Base-by-base conservation (phyloP, 2,888 invertebrate genomes). In the Harpalus rubripes region DNA sequence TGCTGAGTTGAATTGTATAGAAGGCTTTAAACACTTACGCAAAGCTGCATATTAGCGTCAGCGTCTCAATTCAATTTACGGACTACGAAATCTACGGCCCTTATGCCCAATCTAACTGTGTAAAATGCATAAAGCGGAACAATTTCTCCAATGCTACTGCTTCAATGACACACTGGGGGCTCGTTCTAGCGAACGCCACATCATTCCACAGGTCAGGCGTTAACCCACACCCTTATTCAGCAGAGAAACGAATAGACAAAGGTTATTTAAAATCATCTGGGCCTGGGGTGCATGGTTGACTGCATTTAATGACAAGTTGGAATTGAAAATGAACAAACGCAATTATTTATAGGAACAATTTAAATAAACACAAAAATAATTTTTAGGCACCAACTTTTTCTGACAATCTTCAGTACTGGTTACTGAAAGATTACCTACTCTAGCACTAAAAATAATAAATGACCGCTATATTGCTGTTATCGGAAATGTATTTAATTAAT, bases 131-230 rank as follows among this genome's bases (percentile, higher is more conserved):
- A 80, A 80, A 80, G 80, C 61, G 80, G 80, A 80, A 80, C 80
- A 80, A 80, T 80, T 80, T 80, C 80, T 80, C 32, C 15, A 39
- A 87, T 87, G 87, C 87, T 86, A 86, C 87, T 86, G 86, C 85
- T 86, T 82, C 87, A 88, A 88, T 87, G 86, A 86, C 87, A 87
- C 88, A 87, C 88, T 61, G 41, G 88, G 87, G 88, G 84, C 86
- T 87, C 85, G 87, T 88, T 86, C 76, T 80, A 84, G 86, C 86
- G 85, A 88, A 87, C 87, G 87, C 87, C 87, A 87, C 87, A 87
- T 87, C 86, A 86, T 87, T 88, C 87, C 87, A 87, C 87, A 88
- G 88, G 87, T 88, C 88, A 87, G 65, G 52, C 44, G 6, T 12
- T 52, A 26, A 22, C 59, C 16, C 39, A 12, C 44, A n/a, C 76